Conservation (phyloP, 2,797 vertebrate species). For the Cossypha polioptera region DNA sequence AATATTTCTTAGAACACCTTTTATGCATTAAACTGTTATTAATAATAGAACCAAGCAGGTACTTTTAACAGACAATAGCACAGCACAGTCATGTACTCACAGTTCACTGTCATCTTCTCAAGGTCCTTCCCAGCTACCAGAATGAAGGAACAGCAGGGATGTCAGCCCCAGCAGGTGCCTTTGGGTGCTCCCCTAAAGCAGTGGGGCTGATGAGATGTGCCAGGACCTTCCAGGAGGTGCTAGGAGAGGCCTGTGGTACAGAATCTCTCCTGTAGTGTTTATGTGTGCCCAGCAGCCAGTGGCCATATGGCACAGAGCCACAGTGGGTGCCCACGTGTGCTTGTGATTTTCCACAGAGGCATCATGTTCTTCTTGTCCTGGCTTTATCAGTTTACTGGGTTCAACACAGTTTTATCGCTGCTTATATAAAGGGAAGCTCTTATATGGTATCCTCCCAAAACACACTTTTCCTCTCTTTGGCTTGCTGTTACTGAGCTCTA, state of each 20-base stretch:
- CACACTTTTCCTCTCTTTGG: not conserved
- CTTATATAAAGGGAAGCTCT: not conserved
- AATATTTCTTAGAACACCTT: not conserved
- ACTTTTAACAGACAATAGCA: not conserved
- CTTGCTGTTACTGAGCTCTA: accelerated
- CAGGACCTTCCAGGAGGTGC: not conserved
- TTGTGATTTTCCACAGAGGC: not conserved
- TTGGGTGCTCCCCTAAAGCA: not conserved
- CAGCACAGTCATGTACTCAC: accelerated
- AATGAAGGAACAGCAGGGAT: not conserved
- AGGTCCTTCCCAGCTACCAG: not conserved
- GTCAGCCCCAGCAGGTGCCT: accelerated
- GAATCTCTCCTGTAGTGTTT: not conserved
- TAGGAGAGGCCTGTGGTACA: not conserved
- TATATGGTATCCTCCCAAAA: not conserved
- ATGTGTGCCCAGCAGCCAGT: not conserved
- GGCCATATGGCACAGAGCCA: accelerated
- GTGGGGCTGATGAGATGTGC: not conserved
- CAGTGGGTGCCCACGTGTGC: accelerated
- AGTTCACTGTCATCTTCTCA: not conserved
- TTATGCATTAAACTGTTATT: not conserved
- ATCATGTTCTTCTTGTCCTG: not conserved
- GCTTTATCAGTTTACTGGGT: not conserved
- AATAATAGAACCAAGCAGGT: not conserved
- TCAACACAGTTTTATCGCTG: not conserved